Evolutionary conservation across 2,113 vertebrate species (phyloP), one percentile per base, ranked within the genome.

Genomic region (Cynoglossus semilaevis): DNA sequence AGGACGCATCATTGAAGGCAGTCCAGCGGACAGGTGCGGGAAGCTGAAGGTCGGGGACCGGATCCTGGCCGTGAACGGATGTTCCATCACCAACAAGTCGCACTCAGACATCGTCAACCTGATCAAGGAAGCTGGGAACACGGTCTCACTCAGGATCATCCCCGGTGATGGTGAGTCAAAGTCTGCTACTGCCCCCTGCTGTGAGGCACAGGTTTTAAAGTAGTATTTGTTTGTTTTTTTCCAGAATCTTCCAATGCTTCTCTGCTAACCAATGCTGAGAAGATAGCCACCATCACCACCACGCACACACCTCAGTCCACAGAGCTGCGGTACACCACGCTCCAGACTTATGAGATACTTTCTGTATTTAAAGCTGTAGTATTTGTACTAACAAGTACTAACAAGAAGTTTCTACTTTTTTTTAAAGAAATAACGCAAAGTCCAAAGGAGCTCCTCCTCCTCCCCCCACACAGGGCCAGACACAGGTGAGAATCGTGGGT

Each of bases 91-190:
- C 91, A 98, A 98, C 94, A 98, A 98, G 88, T 98, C 97, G 0
- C 97, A 99, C 76, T 98, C 97, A 5, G 97, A 99, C 91, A 99
- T 99, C 76, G 97, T 99, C 90, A 99, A 98, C 91, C 92, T 98
- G 89, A 98, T 99, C 92, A 98, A 98, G 88, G 97, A 98, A 91
- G 96, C 97, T 0, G 97, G 96, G 72, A 97, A 98, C 90, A 97
- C 94, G 11, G 96, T 99, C 57, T 94, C 94, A 43, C 94, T 99
- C 78, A 93, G 96, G 91, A 99, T 99, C 91, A 98, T 99, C 79
- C 97, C 97, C 2, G 97, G 96, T 88, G 96, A 98, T 84, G 97
- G 97, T 98, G 94, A 96, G 91, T 53, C 62, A 29, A 29, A 29
- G 22, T 29, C 22, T 6, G 22, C 22, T 29, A 29, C 2, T 29